Conservation (phyloP, 2,888 invertebrate genomes). For the Sclerodermus sp. region DNA sequence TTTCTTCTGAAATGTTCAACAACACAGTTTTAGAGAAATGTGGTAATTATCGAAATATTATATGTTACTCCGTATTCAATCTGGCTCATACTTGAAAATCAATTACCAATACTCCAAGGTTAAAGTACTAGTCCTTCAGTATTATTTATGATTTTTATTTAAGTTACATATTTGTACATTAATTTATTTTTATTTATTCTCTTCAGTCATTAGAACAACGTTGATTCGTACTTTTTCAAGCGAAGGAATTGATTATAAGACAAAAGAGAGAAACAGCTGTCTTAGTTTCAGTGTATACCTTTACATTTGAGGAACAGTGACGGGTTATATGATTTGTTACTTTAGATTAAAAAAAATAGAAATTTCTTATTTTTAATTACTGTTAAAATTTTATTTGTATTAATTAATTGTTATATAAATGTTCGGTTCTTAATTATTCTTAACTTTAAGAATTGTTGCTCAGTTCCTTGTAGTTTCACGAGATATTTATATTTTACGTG, state of each 20-base stretch:
- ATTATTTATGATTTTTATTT: slow-evolving; percentile 31
- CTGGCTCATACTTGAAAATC: slow-evolving; percentile 12
- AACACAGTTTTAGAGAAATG: background rate
- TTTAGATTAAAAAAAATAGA: too few relatives aligned
- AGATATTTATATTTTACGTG: too few relatives aligned
- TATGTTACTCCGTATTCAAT: slow-evolving; percentile 11
- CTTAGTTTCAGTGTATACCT: too few relatives aligned
- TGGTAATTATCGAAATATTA: slow-evolving; percentile 18
- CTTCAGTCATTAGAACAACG: slow-evolving; percentile 7
- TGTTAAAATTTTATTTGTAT: too few relatives aligned
- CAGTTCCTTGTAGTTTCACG: too few relatives aligned
- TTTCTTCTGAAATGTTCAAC: slow-evolving; percentile 7
- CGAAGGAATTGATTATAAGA: slow-evolving; percentile 6
- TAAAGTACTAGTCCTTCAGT: slow-evolving; percentile 23
- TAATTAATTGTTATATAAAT: too few relatives aligned
- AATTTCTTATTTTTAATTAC: too few relatives aligned
- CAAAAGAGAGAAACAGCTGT: slow-evolving; percentile 4
- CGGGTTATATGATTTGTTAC: too few relatives aligned
- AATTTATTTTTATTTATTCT: slow-evolving; percentile 10
- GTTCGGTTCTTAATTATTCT: too few relatives aligned
- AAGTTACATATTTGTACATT: slow-evolving; percentile 2
- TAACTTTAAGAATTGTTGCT: too few relatives aligned
- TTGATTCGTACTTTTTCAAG: slow-evolving; percentile 1
- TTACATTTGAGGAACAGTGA: too few relatives aligned
- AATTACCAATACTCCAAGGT: slow-evolving; percentile 15